Evolutionary conservation across 2,113 vertebrate species (phyloP).

Genomic region (Rhinichthys klamathensis): DNA sequence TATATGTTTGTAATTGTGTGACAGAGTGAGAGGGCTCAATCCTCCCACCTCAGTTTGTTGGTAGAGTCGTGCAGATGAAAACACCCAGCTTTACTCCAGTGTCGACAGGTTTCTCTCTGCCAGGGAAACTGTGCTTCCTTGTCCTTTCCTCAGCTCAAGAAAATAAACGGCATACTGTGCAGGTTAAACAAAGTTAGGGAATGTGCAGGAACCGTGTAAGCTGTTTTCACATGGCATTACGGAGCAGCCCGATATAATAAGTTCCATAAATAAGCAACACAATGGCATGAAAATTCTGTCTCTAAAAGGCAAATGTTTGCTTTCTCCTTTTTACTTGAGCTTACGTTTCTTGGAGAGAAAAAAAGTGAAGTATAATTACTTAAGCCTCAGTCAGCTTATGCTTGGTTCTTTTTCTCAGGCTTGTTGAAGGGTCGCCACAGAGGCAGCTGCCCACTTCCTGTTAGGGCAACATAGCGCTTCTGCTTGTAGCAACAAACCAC

Average conservation of each 20-base stretch:
- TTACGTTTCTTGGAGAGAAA: conserved; percentile 13
- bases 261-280: conserved; percentile 64
- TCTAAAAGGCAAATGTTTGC: conserved; percentile 62
- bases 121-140: conserved; percentile 63
- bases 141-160: conserved; percentile 67
- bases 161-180: conserved; percentile 68
- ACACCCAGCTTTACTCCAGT: conserved; percentile 12
- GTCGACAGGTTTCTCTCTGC: conserved; percentile 48
- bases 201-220: conserved; percentile 57
- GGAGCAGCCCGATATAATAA: conserved; percentile 52
- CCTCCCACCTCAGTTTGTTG: neutral
- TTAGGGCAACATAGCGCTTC: conserved; percentile 53
- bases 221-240: conserved; percentile 68
- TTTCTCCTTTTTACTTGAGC: conserved; percentile 11
- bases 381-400: neutral
- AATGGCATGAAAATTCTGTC: conserved; percentile 59
- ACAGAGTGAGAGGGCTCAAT: neutral
- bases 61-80: conserved; percentile 6
- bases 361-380: conserved; percentile 22
- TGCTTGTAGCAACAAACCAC: conserved; percentile 60
- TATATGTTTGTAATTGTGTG: neutral
- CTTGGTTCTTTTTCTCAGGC: conserved; percentile 45
- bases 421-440: conserved; percentile 16
- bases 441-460: conserved; percentile 59
- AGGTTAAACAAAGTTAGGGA: conserved; percentile 64